These are phyloP conservation scores for Eremophila alpestris DNA, from an alignment of 2,797 vertebrate genomes.

Conservation along the genomic window DNA sequence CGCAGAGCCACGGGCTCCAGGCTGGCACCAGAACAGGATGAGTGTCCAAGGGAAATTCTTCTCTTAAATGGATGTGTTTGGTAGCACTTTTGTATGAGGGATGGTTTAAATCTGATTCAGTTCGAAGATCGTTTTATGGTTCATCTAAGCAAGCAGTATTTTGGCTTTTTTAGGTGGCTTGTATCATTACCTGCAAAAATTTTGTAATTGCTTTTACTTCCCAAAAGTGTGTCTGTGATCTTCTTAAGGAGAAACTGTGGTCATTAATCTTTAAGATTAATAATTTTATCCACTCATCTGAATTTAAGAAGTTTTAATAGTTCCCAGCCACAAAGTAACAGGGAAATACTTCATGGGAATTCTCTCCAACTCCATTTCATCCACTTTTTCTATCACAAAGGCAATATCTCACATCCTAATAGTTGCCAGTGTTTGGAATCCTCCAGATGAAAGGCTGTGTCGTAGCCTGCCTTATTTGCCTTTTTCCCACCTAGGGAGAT, in stretches of 20 bases:
- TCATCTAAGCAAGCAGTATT: conserved; percentile 5
- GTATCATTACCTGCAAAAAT: neutral
- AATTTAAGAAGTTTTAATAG: neutral
- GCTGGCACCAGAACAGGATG: neutral
- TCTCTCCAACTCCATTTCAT: neutral
- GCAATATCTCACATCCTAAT: neutral
- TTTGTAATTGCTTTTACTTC: neutral
- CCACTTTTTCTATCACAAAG: neutral
- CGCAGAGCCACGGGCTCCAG: fast-evolving
- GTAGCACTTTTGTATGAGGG: neutral
- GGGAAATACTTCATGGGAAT: neutral
- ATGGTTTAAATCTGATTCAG: neutral
- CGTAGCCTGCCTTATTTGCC: neutral
- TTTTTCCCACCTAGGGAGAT: neutral
- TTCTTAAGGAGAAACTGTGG: neutral
- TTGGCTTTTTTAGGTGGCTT: neutral
- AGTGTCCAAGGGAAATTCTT: neutral
- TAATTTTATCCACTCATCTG: neutral
- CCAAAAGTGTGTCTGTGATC: neutral
- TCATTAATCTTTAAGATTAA: neutral
- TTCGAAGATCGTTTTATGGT: neutral
- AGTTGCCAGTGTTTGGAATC: neutral
- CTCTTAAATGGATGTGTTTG: fast-evolving
- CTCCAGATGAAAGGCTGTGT: neutral
- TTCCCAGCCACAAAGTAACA: neutral